phyloP scores from a whole-genome alignment of 1,140 invertebrate species.

The Papilio polytes region DNA sequence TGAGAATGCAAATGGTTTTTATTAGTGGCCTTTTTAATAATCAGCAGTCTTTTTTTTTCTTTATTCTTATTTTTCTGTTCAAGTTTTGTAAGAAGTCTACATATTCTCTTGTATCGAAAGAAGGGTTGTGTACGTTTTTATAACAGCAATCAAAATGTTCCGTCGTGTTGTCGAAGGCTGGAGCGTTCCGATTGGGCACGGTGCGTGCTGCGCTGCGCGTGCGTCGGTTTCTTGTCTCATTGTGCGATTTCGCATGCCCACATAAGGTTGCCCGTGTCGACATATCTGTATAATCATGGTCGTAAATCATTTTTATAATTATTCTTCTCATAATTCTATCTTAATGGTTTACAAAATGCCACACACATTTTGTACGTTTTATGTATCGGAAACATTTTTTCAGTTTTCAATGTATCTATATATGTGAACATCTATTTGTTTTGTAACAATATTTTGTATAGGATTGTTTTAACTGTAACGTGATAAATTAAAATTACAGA shows the following conservation, averaged over 20 bases:
- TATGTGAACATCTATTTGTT: too few species aligned
- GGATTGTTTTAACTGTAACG: too few species aligned
- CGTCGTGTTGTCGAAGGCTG: constrained; percentile 15
- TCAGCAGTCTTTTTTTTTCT: not conserved
- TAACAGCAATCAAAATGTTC: constrained; percentile 21
- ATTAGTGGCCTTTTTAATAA: not conserved
- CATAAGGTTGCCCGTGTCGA: constrained; percentile 31
- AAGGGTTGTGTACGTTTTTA: constrained; percentile 18
- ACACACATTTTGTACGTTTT: not conserved
- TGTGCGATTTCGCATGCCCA: constrained; percentile 70
- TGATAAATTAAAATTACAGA: too few species aligned
- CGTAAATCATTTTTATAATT: not conserved
- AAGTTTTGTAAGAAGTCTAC: too few species aligned
- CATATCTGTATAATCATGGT: constrained; percentile 15
- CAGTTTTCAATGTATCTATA: not conserved
- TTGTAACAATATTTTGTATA: too few species aligned
- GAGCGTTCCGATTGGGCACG: constrained; percentile 52
- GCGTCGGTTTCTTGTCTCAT: constrained; percentile 60
- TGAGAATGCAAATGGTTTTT: not conserved
- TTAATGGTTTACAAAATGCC: not conserved
- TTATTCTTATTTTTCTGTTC: too few species aligned
- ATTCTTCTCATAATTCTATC: not conserved
- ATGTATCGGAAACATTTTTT: not conserved
- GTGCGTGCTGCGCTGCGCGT: constrained; percentile 53
- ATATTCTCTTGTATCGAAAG: constrained; percentile 2